phyloP scores from a whole-genome alignment of 2,888 invertebrate species.

The Proisotoma minuta region DNA sequence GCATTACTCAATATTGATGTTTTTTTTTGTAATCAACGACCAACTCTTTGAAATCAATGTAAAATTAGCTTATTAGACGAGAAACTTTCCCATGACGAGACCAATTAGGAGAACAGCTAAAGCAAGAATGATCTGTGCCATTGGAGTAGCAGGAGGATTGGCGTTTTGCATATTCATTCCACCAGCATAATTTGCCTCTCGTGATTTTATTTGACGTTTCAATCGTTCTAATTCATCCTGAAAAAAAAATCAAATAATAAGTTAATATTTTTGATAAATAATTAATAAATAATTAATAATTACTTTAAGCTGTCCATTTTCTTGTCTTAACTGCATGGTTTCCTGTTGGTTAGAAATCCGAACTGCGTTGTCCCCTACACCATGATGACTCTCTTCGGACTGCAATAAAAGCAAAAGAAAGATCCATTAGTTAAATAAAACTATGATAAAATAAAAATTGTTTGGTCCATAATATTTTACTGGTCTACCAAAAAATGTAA shows the following conservation, averaged over 20 bases:
- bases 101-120: slow-evolving; percentile 67
- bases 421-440: neutral
- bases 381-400: slow-evolving; percentile 30
- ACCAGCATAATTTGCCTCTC: slow-evolving; percentile 48
- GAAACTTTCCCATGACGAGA: slow-evolving; percentile 72
- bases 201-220: slow-evolving; percentile 41
- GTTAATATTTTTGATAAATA: neutral
- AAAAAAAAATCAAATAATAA: slow-evolving; percentile 4
- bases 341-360: slow-evolving; percentile 24
- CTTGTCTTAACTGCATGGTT: slow-evolving; percentile 55
- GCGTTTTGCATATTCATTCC: slow-evolving; percentile 50
- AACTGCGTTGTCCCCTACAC: slow-evolving; percentile 19
- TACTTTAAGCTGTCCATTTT: slow-evolving; percentile 80
- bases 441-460: neutral
- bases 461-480: neutral
- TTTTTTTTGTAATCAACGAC: too few relatives aligned
- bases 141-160: slow-evolving; percentile 61
- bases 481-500: too few relatives aligned
- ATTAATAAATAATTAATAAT: slow-evolving; percentile 42
- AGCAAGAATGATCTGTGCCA: slow-evolving; percentile 63
- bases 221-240: slow-evolving; percentile 43
- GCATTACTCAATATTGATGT: too few relatives aligned
- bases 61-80: too few relatives aligned
- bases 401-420: slow-evolving; percentile 14
- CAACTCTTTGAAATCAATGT: too few relatives aligned